Evolutionary conservation across 2,113 vertebrate genomes (phyloP).

Genomic region (Phainopepla nitens): DNA sequence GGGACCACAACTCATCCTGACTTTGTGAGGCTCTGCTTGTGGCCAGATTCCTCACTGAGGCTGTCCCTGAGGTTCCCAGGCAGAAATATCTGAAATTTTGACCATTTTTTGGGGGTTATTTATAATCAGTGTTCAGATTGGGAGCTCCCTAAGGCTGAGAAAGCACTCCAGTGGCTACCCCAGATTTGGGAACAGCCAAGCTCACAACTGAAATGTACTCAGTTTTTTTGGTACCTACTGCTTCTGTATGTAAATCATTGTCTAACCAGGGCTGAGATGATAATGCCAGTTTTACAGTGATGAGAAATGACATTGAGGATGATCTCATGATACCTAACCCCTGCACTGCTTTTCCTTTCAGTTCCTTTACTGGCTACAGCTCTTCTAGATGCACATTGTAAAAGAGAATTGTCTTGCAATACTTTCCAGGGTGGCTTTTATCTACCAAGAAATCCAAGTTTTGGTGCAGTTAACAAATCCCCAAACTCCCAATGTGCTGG

Average conservation of each 20-base stretch:
- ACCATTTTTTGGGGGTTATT: not conserved
- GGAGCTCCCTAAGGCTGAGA: not conserved
- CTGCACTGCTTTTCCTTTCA: not conserved
- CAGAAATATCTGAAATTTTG: not conserved
- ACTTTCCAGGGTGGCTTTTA: not conserved
- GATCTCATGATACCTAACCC: not conserved
- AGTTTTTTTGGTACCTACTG: not conserved
- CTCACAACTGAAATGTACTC: not conserved
- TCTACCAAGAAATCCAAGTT: not conserved
- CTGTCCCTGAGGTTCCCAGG: not conserved
- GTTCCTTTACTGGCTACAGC: not conserved
- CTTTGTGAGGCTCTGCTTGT: not conserved
- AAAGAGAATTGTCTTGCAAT: not conserved
- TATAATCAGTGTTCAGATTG: fast-evolving
- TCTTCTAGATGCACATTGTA: not conserved
- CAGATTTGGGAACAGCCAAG: not conserved
- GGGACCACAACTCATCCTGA: not conserved
- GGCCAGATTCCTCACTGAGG: not conserved
- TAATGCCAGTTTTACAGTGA: not conserved
- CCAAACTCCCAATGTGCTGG: not conserved
- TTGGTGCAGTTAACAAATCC: not conserved
- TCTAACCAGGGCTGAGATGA: not conserved
- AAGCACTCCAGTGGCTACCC: not conserved
- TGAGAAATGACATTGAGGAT: not conserved
- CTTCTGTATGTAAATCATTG: not conserved